Conservation (phyloP, 2,113 vertebrate species). For the Tympanuchus pallidicinctus region DNA sequence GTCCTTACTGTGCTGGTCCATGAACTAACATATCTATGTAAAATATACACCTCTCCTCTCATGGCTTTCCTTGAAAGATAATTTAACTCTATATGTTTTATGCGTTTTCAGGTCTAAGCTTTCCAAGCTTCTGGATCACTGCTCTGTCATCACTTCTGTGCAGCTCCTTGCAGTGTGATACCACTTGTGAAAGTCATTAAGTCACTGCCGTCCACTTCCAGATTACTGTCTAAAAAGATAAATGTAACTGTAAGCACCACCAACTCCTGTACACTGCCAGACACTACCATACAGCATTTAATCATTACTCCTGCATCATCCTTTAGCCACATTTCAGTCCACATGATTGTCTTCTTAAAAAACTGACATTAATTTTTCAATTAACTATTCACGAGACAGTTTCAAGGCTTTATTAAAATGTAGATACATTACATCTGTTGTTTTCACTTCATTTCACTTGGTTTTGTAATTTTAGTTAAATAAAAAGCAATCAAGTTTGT, state of each 20-base stretch:
- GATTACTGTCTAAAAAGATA: neutral
- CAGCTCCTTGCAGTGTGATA: neutral
- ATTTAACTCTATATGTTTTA: neutral
- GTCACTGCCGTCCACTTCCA: neutral
- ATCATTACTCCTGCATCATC: neutral
- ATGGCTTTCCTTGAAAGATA: neutral
- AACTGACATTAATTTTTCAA: slow-evolving; percentile 35
- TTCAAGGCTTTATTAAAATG: slow-evolving; percentile 40
- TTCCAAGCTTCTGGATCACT: slow-evolving; percentile 13
- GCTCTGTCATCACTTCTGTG: neutral
- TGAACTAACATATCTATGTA: neutral
- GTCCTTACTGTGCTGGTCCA: neutral
- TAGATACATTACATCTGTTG: neutral
- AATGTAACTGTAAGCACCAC: neutral
- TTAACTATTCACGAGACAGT: slow-evolving; percentile 39
- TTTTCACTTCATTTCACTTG: slow-evolving; percentile 23
- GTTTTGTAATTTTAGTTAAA: slow-evolving; percentile 38
- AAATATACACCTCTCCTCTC: neutral
- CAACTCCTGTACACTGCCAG: neutral
- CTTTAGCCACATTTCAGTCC: slow-evolving; percentile 11
- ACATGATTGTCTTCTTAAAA: neutral
- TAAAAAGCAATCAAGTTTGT: slow-evolving; percentile 48
- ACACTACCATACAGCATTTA: neutral
- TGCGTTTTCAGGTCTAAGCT: neutral
- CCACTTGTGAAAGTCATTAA: neutral